A percentile compares a stretch with the other conserved stretches of the same genome.
Evolutionary conservation across 2,888 invertebrate species (phyloP).

Genomic region (Tenthredo notha): DNA sequence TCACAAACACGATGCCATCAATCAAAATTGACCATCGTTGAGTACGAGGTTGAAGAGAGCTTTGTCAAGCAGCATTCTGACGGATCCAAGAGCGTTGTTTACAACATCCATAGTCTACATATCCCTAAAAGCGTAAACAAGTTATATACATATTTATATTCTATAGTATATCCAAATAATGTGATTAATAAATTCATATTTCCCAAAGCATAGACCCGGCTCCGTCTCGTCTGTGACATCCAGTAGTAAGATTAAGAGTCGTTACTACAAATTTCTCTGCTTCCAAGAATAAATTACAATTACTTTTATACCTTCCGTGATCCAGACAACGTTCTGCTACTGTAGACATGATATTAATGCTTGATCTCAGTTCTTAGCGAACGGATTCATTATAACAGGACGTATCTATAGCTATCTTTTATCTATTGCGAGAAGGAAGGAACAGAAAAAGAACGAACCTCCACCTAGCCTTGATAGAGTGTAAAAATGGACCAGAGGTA

Average conservation of each 20-base stretch:
- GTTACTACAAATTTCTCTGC: neutral
- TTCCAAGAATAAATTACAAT: neutral
- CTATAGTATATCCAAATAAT: neutral
- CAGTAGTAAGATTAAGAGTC: neutral
- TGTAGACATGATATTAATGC: neutral
- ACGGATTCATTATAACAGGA: constrained; percentile 39
- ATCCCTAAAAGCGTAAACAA: constrained; percentile 32
- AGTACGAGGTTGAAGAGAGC: constrained; percentile 22
- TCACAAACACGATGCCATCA: constrained; percentile 31
- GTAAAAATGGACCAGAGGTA: constrained; percentile 14
- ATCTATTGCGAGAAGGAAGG: neutral
- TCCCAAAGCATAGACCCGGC: neutral
- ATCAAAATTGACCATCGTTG: constrained; percentile 48
- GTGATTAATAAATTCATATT: neutral
- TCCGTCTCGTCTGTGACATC: neutral
- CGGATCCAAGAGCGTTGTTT: constrained; percentile 38
- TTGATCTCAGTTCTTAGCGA: constrained; percentile 23
- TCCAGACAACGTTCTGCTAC: neutral
- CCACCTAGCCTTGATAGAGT: neutral
- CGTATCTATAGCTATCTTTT: constrained; percentile 14
- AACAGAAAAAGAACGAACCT: constrained; percentile 1
- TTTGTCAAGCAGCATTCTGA: constrained; percentile 39
- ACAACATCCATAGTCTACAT: constrained; percentile 10
- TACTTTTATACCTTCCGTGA: neutral
- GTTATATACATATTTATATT: constrained; percentile 12